Evolutionary conservation across 2,797 vertebrate species (phyloP), one percentile per base, ranked within the genome.

Genomic region (Coilia nasus): DNA sequence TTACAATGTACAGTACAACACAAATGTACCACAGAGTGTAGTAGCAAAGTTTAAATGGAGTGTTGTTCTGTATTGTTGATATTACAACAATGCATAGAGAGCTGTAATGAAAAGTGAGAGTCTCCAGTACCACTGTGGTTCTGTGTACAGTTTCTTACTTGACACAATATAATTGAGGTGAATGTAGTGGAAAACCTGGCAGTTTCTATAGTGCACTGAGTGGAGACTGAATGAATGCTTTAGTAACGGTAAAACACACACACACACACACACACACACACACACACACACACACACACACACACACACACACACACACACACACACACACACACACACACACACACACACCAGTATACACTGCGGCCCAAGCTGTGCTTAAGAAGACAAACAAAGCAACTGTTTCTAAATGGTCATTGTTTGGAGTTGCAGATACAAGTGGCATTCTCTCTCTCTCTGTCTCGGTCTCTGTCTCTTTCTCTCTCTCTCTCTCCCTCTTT

Each of bases 391-490:
- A 89, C 78, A 60, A 88, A 85, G 35, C 81, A 86, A 85, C 89
- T 91, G 89, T 89, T 88, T 88, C 47, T 23, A 7, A 78, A 60
- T 62, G 44, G 23, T 83, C 44, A 80, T 88, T 87, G 88, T 88
- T 84, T 84, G 85, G 83, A 62, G 80, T 84, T 86, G 86, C 80
- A 44, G 85, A 90, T 86, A 85, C 81, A 87, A 92, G 86, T 87
- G 85, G 80, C 85, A 90, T 90, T 88, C 83, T 87, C 83, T 83
- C 60, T 31, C 83, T 71, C 85, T 67, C 62, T 67, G 9, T 25
- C 62, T 28, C 62, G 35, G 3, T 41, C 62, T 28, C 60, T 25
- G 3, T 64, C 62, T 64, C 62, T 64, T 6, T 64, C 28, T 75
- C 28, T 75, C 67, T 35, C 28, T 35, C 28, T 31, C 25, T 67